Evolutionary conservation across 2,797 vertebrate genomes (phyloP).

Genomic region (Ara ararauna): DNA sequence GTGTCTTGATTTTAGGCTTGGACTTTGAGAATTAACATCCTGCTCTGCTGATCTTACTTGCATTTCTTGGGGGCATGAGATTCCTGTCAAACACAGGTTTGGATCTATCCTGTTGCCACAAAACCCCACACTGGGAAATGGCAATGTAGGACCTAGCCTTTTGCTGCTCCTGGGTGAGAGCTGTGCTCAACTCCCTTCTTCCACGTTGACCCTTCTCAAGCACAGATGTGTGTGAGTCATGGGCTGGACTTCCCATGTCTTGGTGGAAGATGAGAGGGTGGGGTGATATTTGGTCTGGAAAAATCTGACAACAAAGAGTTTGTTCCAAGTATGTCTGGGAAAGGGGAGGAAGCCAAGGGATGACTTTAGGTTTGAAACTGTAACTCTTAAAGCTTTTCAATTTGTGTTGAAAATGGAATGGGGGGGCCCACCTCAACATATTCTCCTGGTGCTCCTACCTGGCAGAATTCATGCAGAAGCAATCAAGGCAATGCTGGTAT

Average conservation of each 20-base stretch:
- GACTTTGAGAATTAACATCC: neutral
- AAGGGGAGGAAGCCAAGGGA: slow-evolving; percentile 18
- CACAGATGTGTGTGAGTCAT: slow-evolving; percentile 48
- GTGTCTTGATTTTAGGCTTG: neutral
- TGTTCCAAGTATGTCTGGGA: slow-evolving; percentile 32
- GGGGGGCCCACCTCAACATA: neutral
- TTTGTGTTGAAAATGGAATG: neutral
- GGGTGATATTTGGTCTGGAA: slow-evolving; percentile 56
- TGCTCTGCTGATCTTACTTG: neutral
- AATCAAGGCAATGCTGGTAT: neutral
- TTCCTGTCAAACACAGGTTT: neutral
- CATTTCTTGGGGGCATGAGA: neutral
- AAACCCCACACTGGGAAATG: neutral
- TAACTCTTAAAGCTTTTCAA: neutral
- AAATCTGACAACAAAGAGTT: slow-evolving; percentile 22
- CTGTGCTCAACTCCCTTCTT: neutral
- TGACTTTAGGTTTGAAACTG: neutral
- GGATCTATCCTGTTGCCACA: neutral
- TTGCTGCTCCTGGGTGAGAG: neutral
- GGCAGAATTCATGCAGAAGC: neutral
- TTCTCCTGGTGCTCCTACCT: neutral
- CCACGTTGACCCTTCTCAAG: neutral
- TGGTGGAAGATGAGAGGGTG: slow-evolving; percentile 24
- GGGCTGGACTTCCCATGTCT: slow-evolving; percentile 30
- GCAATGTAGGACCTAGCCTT: neutral